A percentile compares a stretch with the other conserved stretches of the same genome.
Evolutionary conservation across 2,888 invertebrate genomes (phyloP).

Genomic region (Chrysodeixis includens): DNA sequence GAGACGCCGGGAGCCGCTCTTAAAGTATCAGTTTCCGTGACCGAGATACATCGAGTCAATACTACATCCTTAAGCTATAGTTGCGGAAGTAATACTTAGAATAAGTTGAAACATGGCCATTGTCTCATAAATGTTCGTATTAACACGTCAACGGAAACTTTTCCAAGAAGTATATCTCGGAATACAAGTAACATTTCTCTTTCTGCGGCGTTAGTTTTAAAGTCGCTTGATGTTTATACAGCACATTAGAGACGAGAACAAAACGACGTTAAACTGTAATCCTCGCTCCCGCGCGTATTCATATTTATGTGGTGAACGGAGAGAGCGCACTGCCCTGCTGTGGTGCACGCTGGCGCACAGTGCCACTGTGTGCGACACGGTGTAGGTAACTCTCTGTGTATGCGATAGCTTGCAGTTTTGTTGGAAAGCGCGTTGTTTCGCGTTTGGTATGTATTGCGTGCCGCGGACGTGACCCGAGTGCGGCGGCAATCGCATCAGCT

Average conservation of each 20-base stretch:
- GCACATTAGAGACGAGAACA: not conserved
- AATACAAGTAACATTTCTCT: not conserved
- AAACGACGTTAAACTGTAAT: not conserved
- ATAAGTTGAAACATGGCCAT: not conserved
- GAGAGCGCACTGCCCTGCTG: not conserved
- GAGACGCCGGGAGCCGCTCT: not conserved
- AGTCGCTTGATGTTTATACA: constrained; percentile 1
- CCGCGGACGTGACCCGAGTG: constrained; percentile 34
- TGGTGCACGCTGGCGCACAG: constrained; percentile 1
- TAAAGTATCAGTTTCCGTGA: constrained; percentile 3
- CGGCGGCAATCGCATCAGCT: constrained; percentile 25
- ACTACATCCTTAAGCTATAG: not conserved
- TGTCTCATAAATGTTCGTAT: not conserved
- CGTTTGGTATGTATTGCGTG: constrained; percentile 40
- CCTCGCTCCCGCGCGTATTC: not conserved
- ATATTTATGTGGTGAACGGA: constrained; percentile 6
- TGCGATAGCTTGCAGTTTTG: not conserved
- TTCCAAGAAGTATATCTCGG: not conserved
- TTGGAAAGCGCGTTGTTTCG: constrained; percentile 19
- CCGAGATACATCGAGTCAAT: not conserved
- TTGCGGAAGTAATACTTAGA: not conserved
- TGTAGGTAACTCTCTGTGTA: not conserved
- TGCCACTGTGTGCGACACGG: not conserved
- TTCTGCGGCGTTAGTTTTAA: not conserved
- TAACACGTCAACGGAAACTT: not conserved